A percentile compares a stretch with the other conserved stretches of the same genome.
Conservation (phyloP, 2,797 vertebrate species). For the Smutsia gigantea region DNA sequence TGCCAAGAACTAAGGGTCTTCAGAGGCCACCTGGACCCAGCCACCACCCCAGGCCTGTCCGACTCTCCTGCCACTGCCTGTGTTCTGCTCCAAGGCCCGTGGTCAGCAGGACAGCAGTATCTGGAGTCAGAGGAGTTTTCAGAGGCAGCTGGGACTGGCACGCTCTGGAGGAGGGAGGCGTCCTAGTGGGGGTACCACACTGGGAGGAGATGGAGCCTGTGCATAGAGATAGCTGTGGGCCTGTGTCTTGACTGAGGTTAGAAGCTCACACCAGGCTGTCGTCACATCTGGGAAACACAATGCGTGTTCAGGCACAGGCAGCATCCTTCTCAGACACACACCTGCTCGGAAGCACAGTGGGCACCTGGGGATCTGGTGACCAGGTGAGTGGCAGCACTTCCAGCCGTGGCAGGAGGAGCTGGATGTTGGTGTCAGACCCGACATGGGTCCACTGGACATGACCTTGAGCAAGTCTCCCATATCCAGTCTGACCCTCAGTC, state of each 20-base stretch:
- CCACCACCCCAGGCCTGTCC: neutral
- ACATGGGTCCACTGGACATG: neutral
- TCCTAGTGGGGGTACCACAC: accelerated
- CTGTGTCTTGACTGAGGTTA: neutral
- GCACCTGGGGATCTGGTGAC: neutral
- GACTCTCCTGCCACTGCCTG: accelerated
- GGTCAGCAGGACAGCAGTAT: accelerated
- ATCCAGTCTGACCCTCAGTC: neutral
- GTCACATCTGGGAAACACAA: accelerated
- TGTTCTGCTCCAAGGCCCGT: accelerated
- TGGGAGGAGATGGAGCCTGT: accelerated
- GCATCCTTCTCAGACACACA: accelerated
- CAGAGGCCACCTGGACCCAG: accelerated
- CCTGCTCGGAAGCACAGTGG: neutral
- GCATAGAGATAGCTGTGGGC: accelerated
- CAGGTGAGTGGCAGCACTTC: neutral
- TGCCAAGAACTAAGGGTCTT: accelerated
- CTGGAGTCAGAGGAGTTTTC: neutral
- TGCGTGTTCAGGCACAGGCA: accelerated
- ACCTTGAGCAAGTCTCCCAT: neutral
- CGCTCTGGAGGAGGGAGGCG: neutral
- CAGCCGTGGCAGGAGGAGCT: neutral
- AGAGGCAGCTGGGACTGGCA: neutral
- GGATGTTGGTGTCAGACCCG: neutral
- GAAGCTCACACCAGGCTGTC: accelerated